A percentile compares a stretch with the other conserved stretches of the same genome.
Conservation (phyloP, 2,888 invertebrate species). For the Dione juno region DNA sequence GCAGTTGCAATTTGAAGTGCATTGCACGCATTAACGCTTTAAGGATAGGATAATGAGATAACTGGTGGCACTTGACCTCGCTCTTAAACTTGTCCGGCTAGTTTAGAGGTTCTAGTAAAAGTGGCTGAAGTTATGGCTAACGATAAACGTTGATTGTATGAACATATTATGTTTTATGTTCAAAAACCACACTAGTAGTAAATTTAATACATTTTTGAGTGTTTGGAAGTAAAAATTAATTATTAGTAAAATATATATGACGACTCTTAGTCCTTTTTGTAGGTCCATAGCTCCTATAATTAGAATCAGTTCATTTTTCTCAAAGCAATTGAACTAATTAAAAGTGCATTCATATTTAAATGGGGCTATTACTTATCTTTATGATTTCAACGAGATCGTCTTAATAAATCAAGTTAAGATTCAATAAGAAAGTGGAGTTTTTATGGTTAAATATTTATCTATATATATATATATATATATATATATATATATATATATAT, state of each 20-base stretch:
- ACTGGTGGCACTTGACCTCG: slow-evolving; percentile 19
- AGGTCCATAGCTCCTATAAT: too few species aligned
- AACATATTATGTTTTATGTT: too few species aligned
- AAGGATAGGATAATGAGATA: slow-evolving; percentile 31
- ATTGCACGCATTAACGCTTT: slow-evolving; percentile 35
- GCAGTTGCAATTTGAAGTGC: slow-evolving; percentile 29
- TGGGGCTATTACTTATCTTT: background rate
- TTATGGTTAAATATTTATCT: background rate
- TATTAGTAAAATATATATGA: too few species aligned
- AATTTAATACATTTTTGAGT: too few species aligned
- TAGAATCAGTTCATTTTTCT: background rate
- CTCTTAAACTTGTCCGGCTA: slow-evolving; percentile 29
- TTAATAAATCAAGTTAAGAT: background rate
- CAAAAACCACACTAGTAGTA: too few species aligned
- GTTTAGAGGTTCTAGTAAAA: slow-evolving; percentile 10
- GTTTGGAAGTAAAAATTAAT: too few species aligned
- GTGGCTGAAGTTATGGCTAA: background rate
- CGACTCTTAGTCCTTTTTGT: too few species aligned
- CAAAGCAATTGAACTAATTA: background rate
- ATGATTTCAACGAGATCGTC: background rate
- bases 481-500: too few species aligned
- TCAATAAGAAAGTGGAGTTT: background rate
- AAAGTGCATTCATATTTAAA: slow-evolving; percentile 1
- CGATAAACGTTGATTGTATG: background rate
- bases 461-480: background rate